Base-by-base conservation (phyloP, 2,888 invertebrate genomes). In the Eudasyphora cyanicolor region DNA sequence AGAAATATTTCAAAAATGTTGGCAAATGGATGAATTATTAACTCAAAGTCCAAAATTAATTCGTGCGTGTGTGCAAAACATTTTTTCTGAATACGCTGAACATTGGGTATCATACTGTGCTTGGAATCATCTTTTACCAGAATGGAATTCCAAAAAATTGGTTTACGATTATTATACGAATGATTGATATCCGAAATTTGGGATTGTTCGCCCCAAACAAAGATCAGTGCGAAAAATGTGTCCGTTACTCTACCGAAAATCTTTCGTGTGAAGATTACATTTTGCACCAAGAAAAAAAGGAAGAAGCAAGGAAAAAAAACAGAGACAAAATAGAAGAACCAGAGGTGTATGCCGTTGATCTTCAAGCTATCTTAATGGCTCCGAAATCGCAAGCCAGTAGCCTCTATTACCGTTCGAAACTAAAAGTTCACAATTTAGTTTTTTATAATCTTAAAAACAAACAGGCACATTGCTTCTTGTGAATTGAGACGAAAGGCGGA, bases 101-200 rank as follows among this genome's bases (percentile, higher is more conserved):
- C 21, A 45, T 49, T 24, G 3, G 24, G n/a, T 4, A 27, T 29
- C 49, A 17, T 38, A 12, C 67, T 42, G 67, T 42, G 14, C 67
- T 70, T 67, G 62, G 38, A 77, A 71, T 77, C n/a, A 78, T 71
- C 57, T 67, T 51, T 70, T 79, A 54, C 75, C 75, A 32, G 79
- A 79, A 74, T 79, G 69, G 79, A 67, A 67, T 67, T 74, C 73
- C 24, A 74, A 79, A 38, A 57, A 74, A 74, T 67, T 54, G 54
- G 54, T 74, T 67, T 79, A 79, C 51, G 69, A 79, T 19, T 79
- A 69, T 79, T 78, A 78, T 51, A 27, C 45, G 62, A 79, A n/a
- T 21, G 21, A 51, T 51, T 51, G 19, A 51, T 5, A 51, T 3
- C 17, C 19, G 49, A 70, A 51, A 54, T 57, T 19, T 51, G n/a